These are phyloP conservation scores for Plotosus lineatus DNA, from an alignment of 2,113 vertebrate genomes.

Conservation along the genomic window DNA sequence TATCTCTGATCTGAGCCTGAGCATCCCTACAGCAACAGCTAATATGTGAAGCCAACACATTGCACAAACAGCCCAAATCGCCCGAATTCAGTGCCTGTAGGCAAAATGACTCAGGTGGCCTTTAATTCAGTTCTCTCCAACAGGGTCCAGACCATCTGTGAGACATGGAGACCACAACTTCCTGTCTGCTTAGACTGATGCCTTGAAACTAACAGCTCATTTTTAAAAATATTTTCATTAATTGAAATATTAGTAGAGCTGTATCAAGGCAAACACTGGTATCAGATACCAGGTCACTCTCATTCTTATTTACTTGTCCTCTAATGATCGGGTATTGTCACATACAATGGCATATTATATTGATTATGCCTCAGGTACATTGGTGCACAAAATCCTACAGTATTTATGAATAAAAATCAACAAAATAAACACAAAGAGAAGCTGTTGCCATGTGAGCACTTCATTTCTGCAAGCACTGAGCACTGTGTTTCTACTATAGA, in stretches of 20 bases:
- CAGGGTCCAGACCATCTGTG: conserved; percentile 34
- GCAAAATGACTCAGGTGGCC: conserved; percentile 61
- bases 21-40: neutral
- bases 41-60: neutral
- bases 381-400: neutral
- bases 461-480: neutral
- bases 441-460: neutral
- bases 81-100: conserved; percentile 21
- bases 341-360: neutral
- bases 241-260: neutral
- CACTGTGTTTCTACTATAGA: neutral
- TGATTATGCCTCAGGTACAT: neutral
- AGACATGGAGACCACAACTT: neutral
- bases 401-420: neutral
- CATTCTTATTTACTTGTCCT: neutral
- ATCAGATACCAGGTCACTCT: neutral
- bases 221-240: conserved; percentile 5
- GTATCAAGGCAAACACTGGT: neutral
- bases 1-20: neutral
- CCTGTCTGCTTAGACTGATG: neutral
- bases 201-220: conserved; percentile 30
- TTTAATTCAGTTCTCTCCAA: neutral
- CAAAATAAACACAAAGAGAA: neutral
- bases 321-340: neutral
- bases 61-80: conserved; percentile 30